Evolutionary conservation across 2,113 vertebrate species (phyloP), one percentile per base, ranked within the genome.

Genomic region (Mastomys natalensis): DNA sequence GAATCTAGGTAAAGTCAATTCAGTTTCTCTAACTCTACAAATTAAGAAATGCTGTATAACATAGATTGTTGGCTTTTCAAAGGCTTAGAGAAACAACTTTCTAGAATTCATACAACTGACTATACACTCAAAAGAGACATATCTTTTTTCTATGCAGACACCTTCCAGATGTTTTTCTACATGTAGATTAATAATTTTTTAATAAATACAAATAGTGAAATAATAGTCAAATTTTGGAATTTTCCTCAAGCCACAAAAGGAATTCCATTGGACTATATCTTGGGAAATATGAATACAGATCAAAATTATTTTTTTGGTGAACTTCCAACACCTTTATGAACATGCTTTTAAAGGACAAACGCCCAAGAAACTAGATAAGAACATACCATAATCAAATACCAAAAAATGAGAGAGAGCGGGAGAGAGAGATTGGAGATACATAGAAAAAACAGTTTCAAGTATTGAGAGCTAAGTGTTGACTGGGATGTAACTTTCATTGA

Each of bases 101-200:
- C 78, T 64, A 95, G 85, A 76, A n/a, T 82, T 91, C 15, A 87
- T 78, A 82, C 89, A 96, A 96, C 45, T 91, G 93, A 95, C 74
- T 96, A 82, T 91, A 89, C 89, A 94, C 78, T 97, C 77, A 68
- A 73, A 94, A 97, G 86, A 98, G 96, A 97, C 31, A 91, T 91
- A 91, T 74, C n/a, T 48, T 58, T 97, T 97, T 93, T 48, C 87
- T 66, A 95, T 0, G 4, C 26, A 89, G 74, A 96, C 4, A 93
- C 76, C n/a, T 60, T 96, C 66, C 76, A 93, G 64, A 85, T 94
- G 85, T 92, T 97, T 89, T 93, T 97, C 90, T 95, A 90, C 40
- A 90, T 82, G 90, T 76, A 93, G 94, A 70, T 55, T 87, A 34
- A 62, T 93, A 40, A 76, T n/a, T 84, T 87, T 95, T 91, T 91